Evolutionary conservation across 2,888 invertebrate genomes (phyloP).

Genomic region (Diarsia rubi): DNA sequence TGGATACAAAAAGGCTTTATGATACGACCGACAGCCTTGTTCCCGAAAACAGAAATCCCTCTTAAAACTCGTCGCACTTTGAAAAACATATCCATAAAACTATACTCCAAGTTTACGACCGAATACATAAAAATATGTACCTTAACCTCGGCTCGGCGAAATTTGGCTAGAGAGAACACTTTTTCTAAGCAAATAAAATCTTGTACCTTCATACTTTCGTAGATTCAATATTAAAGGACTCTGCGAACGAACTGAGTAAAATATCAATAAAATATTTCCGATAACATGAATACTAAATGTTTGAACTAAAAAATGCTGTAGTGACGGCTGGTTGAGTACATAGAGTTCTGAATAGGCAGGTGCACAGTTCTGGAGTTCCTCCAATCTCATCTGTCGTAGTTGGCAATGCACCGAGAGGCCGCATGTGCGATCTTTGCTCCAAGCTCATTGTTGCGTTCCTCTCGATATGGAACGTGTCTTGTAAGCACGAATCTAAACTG

Average conservation of each 20-base stretch:
- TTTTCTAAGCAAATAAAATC: conserved; percentile 73
- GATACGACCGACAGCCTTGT: conserved; percentile 64
- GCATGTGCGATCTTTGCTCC: conserved; percentile 84
- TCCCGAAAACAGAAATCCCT: conserved; percentile 71
- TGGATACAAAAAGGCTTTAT: conserved; percentile 63
- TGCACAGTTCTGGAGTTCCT: conserved; percentile 75
- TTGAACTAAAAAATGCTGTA: conserved; percentile 19
- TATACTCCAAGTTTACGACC: conserved; percentile 79
- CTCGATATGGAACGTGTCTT: conserved; percentile 81
- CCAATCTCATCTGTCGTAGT: conserved; percentile 82
- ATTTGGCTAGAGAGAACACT: conserved; percentile 71
- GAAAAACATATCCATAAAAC: conserved; percentile 80
- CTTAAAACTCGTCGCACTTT: conserved; percentile 76
- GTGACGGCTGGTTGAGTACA: conserved; percentile 36
- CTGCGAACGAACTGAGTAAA: conserved; percentile 30
- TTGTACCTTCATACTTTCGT: conserved; percentile 63
- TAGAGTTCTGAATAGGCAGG: conserved; percentile 63
- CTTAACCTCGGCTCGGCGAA: conserved; percentile 70
- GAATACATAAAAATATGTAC: conserved; percentile 78
- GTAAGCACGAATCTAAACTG: conserved; percentile 81
- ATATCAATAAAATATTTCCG: conserved; percentile 40
- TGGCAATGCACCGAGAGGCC: conserved; percentile 80
- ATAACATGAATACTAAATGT: conserved; percentile 44
- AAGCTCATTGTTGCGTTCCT: conserved; percentile 80
- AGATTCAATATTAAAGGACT: conserved; percentile 60